Percentiles rank a stretch among this genome's conserved stretches.
These are phyloP conservation scores for Tor tambroides DNA, from an alignment of 2,113 vertebrate species.

Conservation along the genomic window DNA sequence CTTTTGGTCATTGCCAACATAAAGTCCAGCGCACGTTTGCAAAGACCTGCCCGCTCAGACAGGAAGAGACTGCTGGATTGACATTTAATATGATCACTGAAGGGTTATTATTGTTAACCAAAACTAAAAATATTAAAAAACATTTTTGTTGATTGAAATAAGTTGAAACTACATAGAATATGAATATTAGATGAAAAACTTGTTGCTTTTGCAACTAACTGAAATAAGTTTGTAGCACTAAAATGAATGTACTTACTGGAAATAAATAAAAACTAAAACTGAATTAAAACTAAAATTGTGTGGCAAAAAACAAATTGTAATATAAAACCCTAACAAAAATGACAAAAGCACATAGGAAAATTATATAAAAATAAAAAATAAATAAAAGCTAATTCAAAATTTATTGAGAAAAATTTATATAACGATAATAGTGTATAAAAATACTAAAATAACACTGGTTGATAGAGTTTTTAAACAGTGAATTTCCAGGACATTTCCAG, in stretches of 20 bases:
- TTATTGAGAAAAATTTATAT: too few species aligned
- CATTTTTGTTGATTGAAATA: not conserved
- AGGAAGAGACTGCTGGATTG: not conserved
- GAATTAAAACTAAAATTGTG: too few species aligned
- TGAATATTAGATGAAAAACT: not conserved
- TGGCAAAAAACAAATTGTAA: too few species aligned
- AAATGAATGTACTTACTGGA: not conserved
- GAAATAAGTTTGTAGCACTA: not conserved
- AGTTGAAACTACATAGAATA: not conserved
- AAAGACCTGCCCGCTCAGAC: not conserved
- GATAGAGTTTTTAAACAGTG: not conserved
- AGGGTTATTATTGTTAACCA: not conserved
- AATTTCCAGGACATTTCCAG: not conserved
- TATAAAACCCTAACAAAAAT: too few species aligned
- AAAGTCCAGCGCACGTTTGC: not conserved
- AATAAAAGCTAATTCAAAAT: too few species aligned
- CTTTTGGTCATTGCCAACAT: not conserved
- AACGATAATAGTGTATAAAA: not conserved
- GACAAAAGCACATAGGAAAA: not conserved
- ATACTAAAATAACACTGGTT: not conserved
- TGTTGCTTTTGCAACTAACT: not conserved
- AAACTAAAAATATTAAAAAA: not conserved
- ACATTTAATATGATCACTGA: not conserved
- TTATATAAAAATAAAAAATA: not conserved
- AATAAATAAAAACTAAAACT: not conserved